Evolutionary conservation across 1,140 invertebrate species (phyloP), one percentile per base, ranked within the genome.

Genomic region (Dermatophagoides farinae): DNA sequence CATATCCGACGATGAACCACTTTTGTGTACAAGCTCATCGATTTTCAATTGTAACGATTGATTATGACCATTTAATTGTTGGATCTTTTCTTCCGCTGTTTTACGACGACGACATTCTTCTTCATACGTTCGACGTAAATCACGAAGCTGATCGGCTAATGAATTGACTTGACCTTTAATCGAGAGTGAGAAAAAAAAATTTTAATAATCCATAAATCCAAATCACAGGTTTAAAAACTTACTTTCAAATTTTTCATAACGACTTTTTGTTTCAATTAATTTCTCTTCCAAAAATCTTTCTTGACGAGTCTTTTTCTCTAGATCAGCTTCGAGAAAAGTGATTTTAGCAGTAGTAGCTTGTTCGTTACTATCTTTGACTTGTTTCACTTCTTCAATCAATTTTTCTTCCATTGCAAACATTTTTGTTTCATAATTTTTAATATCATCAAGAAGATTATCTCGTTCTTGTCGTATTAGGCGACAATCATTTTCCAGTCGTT

Each of bases 21-120:
- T 62, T 25, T 39, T 65, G 31, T 57, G 64, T 1, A 64, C 10
- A n/a, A 64, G 25, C 4, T 64, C 61, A 11, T 64, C 62, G 41
- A 63, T 40, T 47, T 64, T 62, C 16, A 10, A 37, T 11, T 64
- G n/a, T n/a, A 61, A 37, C 18, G 60, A 61, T 23, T 60, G 38
- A 39, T 61, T 61, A 22, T 60, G 63, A 2, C 5, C 23, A 23
- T 18, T 39, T 20, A 61, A 37, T 25, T 25, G 12, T 14, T 61
- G 18, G 20, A 58, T 18, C 37, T 61, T 61, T 16, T 61, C 60
- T 41, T 61, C 60, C 5, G 60, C 54, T 11, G 49, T 60, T 55
- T 61, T 58, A 46, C 60, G 60, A 16, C 60, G 60, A 6, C 60
- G 60, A 61, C 57, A 18, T 55, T 61, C 60, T 60, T 61, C 60